These are phyloP conservation scores for Oscheius sp. DNA, from an alignment of 2,888 invertebrate genomes.

Conservation along the genomic window DNA sequence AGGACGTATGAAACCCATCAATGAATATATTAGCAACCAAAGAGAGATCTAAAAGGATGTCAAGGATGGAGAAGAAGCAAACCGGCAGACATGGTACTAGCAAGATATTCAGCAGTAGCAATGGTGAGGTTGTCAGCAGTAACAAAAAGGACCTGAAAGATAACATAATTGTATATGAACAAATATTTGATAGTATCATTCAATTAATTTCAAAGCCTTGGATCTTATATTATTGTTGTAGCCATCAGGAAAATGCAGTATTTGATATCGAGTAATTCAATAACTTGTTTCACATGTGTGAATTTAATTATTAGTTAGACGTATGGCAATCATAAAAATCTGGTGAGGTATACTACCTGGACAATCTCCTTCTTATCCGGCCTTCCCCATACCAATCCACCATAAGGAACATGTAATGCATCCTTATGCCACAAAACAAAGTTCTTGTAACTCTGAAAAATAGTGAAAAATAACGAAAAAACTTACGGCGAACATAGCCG, in stretches of 20 bases:
- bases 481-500: conserved; percentile 50
- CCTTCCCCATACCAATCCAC: conserved; percentile 35
- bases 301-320: not conserved
- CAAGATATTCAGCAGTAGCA: conserved; percentile 40
- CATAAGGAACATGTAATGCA: conserved; percentile 20
- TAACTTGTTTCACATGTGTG: too few species aligned
- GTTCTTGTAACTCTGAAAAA: conserved; percentile 38
- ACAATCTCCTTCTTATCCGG: conserved; percentile 22
- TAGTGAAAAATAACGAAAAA: not conserved
- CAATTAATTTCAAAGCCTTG: too few species aligned
- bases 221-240: too few species aligned
- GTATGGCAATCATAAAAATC: not conserved
- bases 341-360: not conserved
- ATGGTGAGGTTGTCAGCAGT: conserved; percentile 41
- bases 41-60: conserved; percentile 41
- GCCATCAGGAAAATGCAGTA: too few species aligned
- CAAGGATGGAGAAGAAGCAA: too few species aligned
- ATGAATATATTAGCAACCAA: conserved; percentile 44
- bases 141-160: conserved; percentile 42
- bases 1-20: conserved; percentile 35
- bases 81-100: conserved; percentile 41
- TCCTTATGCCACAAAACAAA: conserved; percentile 33
- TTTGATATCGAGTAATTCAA: too few species aligned
- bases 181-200: too few species aligned
- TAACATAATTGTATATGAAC: too few species aligned